Percentiles rank a stretch among this genome's conserved stretches.
These are phyloP conservation scores for Clarias pachynema DNA, from an alignment of 2,797 vertebrate species.

Conservation along the genomic window DNA sequence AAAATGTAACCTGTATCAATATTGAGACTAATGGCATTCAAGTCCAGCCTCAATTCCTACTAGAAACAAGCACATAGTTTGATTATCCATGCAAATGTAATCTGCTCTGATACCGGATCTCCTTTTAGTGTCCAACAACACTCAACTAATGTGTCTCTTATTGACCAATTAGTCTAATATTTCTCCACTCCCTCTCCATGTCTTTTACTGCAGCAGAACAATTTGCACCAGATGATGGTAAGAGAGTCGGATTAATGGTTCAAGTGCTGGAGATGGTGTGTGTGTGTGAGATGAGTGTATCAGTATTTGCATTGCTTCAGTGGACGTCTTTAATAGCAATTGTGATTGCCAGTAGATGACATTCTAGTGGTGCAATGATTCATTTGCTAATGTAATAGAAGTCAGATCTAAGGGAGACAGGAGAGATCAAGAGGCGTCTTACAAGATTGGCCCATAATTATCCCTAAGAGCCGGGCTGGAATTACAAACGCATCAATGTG, in stretches of 20 bases:
- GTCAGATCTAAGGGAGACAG: conserved; percentile 40
- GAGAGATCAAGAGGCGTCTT: conserved; percentile 47
- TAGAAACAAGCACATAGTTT: conserved; percentile 28
- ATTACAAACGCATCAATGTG: conserved; percentile 62
- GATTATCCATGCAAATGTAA: conserved; percentile 54
- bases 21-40: conserved; percentile 19
- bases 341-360: conserved; percentile 45
- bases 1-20: conserved; percentile 12
- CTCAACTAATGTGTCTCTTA: conserved; percentile 42
- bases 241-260: conserved; percentile 46
- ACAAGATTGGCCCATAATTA: conserved; percentile 63
- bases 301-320: background rate
- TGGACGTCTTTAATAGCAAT: conserved; percentile 50
- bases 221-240: conserved; percentile 45
- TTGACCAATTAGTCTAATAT: conserved; percentile 50
- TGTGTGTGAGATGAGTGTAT: conserved; percentile 7
- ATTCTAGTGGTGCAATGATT: conserved; percentile 53
- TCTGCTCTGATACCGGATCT: conserved; percentile 44
- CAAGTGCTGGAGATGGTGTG: conserved; percentile 4
- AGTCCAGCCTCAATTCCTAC: background rate
- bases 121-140: conserved; percentile 53
- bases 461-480: conserved; percentile 60
- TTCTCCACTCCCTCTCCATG: conserved; percentile 43
- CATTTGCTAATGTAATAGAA: conserved; percentile 54
- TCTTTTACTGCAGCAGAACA: conserved; percentile 37